Conservation (phyloP, 2,888 invertebrate genomes). For the Rhingia rostrata region DNA sequence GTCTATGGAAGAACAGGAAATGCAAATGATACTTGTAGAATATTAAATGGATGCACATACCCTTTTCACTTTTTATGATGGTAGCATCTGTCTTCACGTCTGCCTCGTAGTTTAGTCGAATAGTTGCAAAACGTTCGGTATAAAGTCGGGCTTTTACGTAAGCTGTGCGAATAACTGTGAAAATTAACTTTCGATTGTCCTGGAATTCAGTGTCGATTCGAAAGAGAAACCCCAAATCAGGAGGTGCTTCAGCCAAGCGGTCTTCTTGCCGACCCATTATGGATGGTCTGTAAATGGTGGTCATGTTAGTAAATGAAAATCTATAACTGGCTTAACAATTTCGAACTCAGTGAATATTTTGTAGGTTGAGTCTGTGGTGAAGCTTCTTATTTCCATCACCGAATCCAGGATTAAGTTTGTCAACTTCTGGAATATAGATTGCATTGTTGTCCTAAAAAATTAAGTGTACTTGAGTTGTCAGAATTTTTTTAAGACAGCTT, state of each 20-base stretch:
- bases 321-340: neutral
- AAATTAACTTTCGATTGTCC: conserved; percentile 83
- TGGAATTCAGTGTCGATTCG: conserved; percentile 85
- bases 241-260: conserved; percentile 89
- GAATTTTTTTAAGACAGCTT: neutral
- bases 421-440: conserved; percentile 79
- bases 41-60: conserved; percentile 72
- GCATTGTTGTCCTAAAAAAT: conserved; percentile 76
- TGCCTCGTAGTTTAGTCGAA: conserved; percentile 88
- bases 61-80: conserved; percentile 86
- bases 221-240: conserved; percentile 88
- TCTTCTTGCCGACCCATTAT: conserved; percentile 93
- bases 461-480: neutral
- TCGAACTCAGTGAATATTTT: conserved; percentile 88
- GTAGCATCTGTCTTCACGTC: conserved; percentile 87
- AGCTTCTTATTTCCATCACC: conserved; percentile 87
- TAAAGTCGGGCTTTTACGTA: conserved; percentile 87
- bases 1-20: conserved; percentile 79
- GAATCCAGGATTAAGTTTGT: conserved; percentile 84
- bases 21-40: neutral
- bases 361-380: conserved; percentile 88
- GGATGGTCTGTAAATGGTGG: conserved; percentile 85
- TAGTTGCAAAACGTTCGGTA: conserved; percentile 86
- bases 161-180: conserved; percentile 85
- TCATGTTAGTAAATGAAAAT: neutral